These are phyloP conservation scores for Teleiodes luculella DNA, from an alignment of 2,888 invertebrate genomes.

Conservation along the genomic window DNA sequence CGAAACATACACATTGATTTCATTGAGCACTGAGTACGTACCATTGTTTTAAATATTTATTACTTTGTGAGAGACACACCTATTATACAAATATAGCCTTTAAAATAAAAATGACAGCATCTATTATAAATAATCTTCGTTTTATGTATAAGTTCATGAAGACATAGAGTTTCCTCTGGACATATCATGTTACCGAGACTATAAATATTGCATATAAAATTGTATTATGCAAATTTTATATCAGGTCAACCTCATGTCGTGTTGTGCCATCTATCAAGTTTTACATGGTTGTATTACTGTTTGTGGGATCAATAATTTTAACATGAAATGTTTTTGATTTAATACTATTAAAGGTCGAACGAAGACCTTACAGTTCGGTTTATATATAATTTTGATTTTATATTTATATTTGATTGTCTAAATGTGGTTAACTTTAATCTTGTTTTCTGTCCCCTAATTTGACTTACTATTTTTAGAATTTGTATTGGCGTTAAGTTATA, in stretches of 20 bases:
- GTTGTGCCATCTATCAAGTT: constrained; percentile 9
- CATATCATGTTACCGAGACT: not conserved
- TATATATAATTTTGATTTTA: too few relatives aligned
- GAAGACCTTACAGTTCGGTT: too few relatives aligned
- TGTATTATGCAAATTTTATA: constrained; percentile 19
- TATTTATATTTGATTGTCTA: too few relatives aligned
- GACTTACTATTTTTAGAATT: too few relatives aligned
- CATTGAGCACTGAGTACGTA: too few relatives aligned
- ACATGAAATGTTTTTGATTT: not conserved
- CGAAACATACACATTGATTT: too few relatives aligned
- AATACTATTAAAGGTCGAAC: not conserved
- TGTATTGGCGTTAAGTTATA: too few relatives aligned
- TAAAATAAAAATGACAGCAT: not conserved
- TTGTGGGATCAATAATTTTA: not conserved
- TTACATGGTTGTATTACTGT: constrained; percentile 11
- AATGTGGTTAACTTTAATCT: too few relatives aligned
- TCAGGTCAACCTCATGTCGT: constrained; percentile 5
- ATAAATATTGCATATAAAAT: constrained; percentile 12
- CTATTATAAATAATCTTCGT: not conserved
- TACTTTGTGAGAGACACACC: too few relatives aligned
- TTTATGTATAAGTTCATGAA: not conserved
- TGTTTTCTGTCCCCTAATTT: too few relatives aligned
- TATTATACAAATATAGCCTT: too few relatives aligned
- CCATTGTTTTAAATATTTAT: too few relatives aligned
- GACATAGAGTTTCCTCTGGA: not conserved